A percentile compares a stretch with the other conserved stretches of the same genome.
phyloP scores from a whole-genome alignment of 2,797 vertebrate species.

The Choloepus didactylus region DNA sequence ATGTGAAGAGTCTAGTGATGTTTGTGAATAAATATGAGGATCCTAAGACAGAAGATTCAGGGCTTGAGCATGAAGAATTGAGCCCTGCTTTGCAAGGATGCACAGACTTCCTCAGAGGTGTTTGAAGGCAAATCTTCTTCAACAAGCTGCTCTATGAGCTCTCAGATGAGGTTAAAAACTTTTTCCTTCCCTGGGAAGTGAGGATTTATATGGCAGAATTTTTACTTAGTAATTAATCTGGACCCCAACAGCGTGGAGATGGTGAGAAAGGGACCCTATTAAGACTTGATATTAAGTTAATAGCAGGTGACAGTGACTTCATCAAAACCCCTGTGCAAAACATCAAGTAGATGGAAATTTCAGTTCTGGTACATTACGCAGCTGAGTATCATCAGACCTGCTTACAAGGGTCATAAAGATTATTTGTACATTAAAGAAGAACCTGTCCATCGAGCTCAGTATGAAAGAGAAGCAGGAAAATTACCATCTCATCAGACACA shows the following conservation, averaged over 20 bases:
- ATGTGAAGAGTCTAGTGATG: neutral
- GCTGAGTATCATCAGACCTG: slow-evolving; percentile 90
- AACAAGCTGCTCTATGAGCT: slow-evolving; percentile 64
- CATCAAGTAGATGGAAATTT: slow-evolving; percentile 91
- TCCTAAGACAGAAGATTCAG: neutral
- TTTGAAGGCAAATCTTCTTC: slow-evolving; percentile 68
- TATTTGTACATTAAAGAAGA: slow-evolving; percentile 90
- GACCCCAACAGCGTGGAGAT: slow-evolving; percentile 90
- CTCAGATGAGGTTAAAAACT: slow-evolving; percentile 81
- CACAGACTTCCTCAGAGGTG: neutral
- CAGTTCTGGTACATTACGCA: slow-evolving; percentile 92
- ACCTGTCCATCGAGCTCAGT: slow-evolving; percentile 87
- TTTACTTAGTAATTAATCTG: slow-evolving; percentile 90
- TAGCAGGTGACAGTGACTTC: slow-evolving; percentile 92
- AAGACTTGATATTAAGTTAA: slow-evolving; percentile 92
- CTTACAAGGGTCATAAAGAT: slow-evolving; percentile 91
- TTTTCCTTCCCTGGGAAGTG: slow-evolving; percentile 85
- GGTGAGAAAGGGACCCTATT: slow-evolving; percentile 90
- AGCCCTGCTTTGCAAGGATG: neutral
- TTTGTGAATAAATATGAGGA: neutral
- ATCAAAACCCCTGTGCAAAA: slow-evolving; percentile 89
- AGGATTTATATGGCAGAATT: slow-evolving; percentile 88
- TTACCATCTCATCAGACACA: slow-evolving; percentile 75
- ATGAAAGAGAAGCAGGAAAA: slow-evolving; percentile 76
- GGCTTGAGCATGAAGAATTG: neutral